Evolutionary conservation across 2,888 invertebrate species (phyloP).

Genomic region (Nemotelus pantherinus): DNA sequence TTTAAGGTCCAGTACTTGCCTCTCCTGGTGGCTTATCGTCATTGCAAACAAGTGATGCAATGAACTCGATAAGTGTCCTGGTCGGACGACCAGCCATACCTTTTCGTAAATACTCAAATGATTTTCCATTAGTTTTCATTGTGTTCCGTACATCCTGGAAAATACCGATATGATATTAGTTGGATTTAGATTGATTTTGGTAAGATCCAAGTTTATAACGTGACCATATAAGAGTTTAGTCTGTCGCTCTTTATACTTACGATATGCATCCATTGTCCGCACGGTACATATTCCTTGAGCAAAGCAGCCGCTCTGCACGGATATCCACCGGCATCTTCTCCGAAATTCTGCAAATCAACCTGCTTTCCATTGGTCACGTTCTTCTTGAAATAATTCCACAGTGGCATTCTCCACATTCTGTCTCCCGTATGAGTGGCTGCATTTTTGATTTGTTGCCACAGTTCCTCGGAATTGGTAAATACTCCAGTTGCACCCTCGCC

Average conservation of each 20-base stretch:
- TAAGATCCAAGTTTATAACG: neutral
- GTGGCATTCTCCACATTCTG: conserved; percentile 82
- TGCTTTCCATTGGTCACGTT: conserved; percentile 67
- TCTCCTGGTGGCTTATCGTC: conserved; percentile 50
- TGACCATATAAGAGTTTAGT: too few relatives aligned
- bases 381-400: conserved; percentile 78
- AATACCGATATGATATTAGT: neutral
- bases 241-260: conserved; percentile 59
- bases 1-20: neutral
- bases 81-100: conserved; percentile 83
- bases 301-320: conserved; percentile 84
- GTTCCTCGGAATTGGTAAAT: conserved; percentile 75
- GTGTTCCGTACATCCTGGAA: conserved; percentile 76
- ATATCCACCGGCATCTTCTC: conserved; percentile 65
- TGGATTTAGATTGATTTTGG: neutral
- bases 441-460: conserved; percentile 74
- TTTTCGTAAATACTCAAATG: conserved; percentile 69
- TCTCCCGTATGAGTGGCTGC: conserved; percentile 80
- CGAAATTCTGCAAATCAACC: conserved; percentile 69
- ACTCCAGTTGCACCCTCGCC: conserved; percentile 76
- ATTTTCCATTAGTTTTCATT: conserved; percentile 73
- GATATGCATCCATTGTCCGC: conserved; percentile 80
- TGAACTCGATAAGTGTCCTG: conserved; percentile 76
- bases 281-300: conserved; percentile 75
- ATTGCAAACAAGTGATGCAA: conserved; percentile 68